These are phyloP conservation scores for Ganaspis brasiliensis DNA, from an alignment of 2,888 invertebrate species.

Conservation along the genomic window DNA sequence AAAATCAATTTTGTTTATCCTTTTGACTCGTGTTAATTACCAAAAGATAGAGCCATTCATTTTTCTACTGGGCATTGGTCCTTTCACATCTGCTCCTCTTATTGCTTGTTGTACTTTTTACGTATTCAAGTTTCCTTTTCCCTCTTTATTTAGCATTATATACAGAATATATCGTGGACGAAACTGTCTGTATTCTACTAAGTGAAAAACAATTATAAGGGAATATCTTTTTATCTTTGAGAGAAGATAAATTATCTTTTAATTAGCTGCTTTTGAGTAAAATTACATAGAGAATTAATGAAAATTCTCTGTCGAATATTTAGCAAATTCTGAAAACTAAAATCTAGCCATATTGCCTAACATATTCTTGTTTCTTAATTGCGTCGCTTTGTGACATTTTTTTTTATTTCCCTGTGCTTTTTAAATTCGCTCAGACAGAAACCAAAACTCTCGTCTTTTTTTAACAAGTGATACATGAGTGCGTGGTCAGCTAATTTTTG, in stretches of 20 bases:
- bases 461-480: conserved; percentile 15
- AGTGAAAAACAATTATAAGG: too few species aligned
- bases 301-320: background rate
- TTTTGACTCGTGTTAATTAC: conserved; percentile 73
- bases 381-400: background rate
- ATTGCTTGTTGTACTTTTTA: conserved; percentile 31
- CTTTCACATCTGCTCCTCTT: conserved; percentile 45
- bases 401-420: conserved; percentile 47
- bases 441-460: conserved; percentile 47
- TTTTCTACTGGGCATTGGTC: conserved; percentile 56
- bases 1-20: conserved; percentile 69
- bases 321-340: too few species aligned
- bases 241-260: background rate
- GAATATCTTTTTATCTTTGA: conserved; percentile 3
- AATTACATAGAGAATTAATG: background rate
- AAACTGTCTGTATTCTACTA: too few species aligned
- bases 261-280: background rate
- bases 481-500: conserved; percentile 69
- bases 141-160: conserved; percentile 35
- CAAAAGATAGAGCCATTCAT: conserved; percentile 76
- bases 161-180: background rate
- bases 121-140: conserved; percentile 24
- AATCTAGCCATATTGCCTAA: background rate
- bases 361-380: background rate
- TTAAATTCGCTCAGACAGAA: conserved; percentile 58